Evolutionary conservation across 2,888 invertebrate genomes (phyloP).

Genomic region (Drosophila sordidula): DNA sequence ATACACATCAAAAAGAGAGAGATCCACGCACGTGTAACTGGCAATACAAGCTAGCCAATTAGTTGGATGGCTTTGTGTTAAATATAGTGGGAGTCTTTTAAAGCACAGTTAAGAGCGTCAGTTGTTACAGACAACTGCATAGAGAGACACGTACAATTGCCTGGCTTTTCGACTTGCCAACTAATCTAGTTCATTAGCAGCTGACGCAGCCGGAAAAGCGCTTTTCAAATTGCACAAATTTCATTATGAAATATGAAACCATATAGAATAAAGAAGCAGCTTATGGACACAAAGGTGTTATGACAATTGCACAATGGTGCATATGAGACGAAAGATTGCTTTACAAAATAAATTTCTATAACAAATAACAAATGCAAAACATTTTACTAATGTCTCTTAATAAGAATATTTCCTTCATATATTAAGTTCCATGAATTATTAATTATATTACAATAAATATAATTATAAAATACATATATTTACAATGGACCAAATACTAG

Average conservation of each 20-base stretch:
- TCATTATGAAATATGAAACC: slow-evolving; percentile 36
- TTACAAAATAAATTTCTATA: background rate
- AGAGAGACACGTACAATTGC: slow-evolving; percentile 20
- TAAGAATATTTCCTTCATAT: no score
- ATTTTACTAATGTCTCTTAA: no score
- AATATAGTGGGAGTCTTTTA: slow-evolving; percentile 31
- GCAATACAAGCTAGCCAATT: slow-evolving; percentile 48
- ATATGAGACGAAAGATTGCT: background rate
- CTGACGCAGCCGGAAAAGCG: slow-evolving; percentile 36
- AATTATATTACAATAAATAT: no score
- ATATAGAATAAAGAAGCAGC: background rate
- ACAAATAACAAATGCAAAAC: no score
- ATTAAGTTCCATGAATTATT: no score
- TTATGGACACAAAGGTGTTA: slow-evolving; percentile 12
- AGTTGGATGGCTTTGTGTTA: slow-evolving; percentile 43
- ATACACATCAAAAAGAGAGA: background rate
- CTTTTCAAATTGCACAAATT: slow-evolving; percentile 32
- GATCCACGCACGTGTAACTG: slow-evolving; percentile 10
- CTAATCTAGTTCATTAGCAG: slow-evolving; percentile 67
- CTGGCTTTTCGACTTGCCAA: slow-evolving; percentile 33
- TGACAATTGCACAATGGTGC: background rate
- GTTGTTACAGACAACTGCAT: slow-evolving; percentile 8
- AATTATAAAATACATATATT: no score
- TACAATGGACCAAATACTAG: no score
- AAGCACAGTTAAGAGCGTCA: slow-evolving; percentile 38